Percentiles rank a stretch among this genome's conserved stretches.
Conservation (phyloP, 1,140 invertebrate species). For the Eufriesea mexicana region DNA sequence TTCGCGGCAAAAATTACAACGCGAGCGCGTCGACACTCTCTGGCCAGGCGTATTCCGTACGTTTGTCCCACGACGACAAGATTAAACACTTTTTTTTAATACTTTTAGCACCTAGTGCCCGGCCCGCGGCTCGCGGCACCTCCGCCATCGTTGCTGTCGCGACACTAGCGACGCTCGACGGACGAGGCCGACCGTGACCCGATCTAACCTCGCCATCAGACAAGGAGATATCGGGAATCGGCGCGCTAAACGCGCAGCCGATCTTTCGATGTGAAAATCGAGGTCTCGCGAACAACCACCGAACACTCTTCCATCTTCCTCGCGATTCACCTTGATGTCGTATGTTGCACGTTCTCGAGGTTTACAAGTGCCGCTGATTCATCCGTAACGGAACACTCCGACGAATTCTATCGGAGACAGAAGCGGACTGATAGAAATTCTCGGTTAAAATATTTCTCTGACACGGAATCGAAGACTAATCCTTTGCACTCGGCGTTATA, state of each 20-base stretch:
- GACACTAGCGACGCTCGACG: slow-evolving; percentile 10
- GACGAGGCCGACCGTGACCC: slow-evolving; percentile 19
- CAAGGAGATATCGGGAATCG: background rate
- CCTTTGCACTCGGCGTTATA: too few species aligned
- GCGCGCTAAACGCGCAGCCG: background rate
- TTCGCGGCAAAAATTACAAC: too few species aligned
- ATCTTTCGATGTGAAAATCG: background rate
- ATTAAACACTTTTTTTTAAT: slow-evolving; percentile 71
- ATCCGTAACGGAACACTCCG: too few species aligned
- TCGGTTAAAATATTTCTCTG: too few species aligned
- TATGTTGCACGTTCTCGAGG: too few species aligned
- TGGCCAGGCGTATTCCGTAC: slow-evolving; percentile 55
- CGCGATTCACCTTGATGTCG: too few species aligned
- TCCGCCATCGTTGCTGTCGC: slow-evolving; percentile 59
- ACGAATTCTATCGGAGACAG: too few species aligned
- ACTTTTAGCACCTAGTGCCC: slow-evolving; percentile 78
- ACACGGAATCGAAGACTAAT: too few species aligned
- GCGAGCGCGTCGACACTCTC: slow-evolving; percentile 48
- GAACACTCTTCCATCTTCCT: too few species aligned
- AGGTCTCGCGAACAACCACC: background rate
- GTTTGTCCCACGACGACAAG: slow-evolving; percentile 66
- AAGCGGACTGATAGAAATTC: too few species aligned
- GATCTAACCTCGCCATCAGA: background rate
- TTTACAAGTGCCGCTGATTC: too few species aligned
- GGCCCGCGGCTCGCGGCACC: slow-evolving; percentile 70